These are phyloP conservation scores for Heteractis magnifica DNA, from an alignment of 92 coral and sea anemone species.

Conservation along the genomic window DNA sequence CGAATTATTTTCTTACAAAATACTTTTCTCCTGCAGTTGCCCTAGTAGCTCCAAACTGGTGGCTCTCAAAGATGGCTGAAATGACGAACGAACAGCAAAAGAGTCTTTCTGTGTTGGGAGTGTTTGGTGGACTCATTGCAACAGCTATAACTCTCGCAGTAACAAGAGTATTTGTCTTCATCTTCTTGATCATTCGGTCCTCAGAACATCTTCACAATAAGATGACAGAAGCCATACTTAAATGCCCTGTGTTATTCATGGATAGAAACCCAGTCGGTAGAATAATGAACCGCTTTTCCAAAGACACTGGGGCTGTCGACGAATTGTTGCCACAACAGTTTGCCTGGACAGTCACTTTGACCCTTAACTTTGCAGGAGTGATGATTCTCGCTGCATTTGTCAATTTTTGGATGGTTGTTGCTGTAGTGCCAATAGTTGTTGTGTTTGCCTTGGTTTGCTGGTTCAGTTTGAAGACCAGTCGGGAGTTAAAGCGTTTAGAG, in stretches of 20 bases:
- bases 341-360: background rate
- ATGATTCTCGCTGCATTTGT: background rate
- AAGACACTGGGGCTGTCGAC: conserved; percentile 19
- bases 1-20: too few species aligned
- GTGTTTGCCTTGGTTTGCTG: conserved; percentile 6
- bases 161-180: conserved; percentile 22
- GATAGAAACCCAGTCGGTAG: conserved; percentile 51
- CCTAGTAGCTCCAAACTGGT: conserved; percentile 31
- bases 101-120: background rate
- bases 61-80: conserved; percentile 22
- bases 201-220: conserved; percentile 45
- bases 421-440: background rate
- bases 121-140: conserved; percentile 38
- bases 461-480: conserved; percentile 49
- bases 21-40: conserved; percentile 13
- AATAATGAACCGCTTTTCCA: conserved; percentile 36
- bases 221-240: conserved; percentile 41
- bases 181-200: conserved; percentile 30
- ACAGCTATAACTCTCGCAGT: conserved; percentile 23
- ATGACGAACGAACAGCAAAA: conserved; percentile 16
- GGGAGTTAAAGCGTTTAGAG: conserved; percentile 66
- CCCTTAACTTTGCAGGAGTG: conserved; percentile 2
- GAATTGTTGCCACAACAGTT: background rate
- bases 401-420: conserved; percentile 9
- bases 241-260: conserved; percentile 49